Percentiles rank a stretch among this genome's conserved stretches.
Conservation (phyloP, 1,140 invertebrate genomes). For the Drosophila ironensis region DNA sequence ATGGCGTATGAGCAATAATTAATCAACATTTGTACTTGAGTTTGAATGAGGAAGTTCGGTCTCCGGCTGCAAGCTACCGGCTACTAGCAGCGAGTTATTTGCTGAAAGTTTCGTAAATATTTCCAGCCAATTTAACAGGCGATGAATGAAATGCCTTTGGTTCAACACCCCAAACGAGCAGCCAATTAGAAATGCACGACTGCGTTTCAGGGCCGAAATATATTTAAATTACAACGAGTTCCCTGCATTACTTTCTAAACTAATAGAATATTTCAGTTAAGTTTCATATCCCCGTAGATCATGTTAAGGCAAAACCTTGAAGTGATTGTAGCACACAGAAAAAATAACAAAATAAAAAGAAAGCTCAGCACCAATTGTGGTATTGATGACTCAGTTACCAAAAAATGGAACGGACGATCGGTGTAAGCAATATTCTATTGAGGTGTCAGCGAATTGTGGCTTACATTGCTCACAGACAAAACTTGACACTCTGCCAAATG, state of each 20-base stretch:
- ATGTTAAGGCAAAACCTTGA: neutral
- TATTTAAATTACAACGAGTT: neutral
- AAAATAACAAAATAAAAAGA: no score
- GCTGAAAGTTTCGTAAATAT: neutral
- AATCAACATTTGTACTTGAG: slow-evolving; percentile 40
- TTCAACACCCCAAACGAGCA: no score
- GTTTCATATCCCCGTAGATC: neutral
- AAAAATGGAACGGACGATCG: no score
- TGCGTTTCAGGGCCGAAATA: neutral
- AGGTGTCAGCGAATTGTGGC: neutral
- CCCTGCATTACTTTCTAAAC: neutral
- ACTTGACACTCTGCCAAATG: slow-evolving; percentile 19
- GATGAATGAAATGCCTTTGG: neutral
- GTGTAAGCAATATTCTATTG: neutral
- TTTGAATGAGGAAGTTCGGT: slow-evolving; percentile 22
- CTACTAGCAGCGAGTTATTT: neutral
- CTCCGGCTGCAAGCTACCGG: neutral
- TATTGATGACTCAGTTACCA: no score
- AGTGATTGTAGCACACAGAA: no score
- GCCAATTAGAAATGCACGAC: neutral
- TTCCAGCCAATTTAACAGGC: slow-evolving; percentile 6
- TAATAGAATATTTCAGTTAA: neutral
- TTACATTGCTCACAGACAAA: neutral
- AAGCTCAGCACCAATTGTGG: no score
- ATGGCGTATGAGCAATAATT: slow-evolving; percentile 61